phyloP scores from a whole-genome alignment of 2,888 invertebrate species.

The Morpho helenor region DNA sequence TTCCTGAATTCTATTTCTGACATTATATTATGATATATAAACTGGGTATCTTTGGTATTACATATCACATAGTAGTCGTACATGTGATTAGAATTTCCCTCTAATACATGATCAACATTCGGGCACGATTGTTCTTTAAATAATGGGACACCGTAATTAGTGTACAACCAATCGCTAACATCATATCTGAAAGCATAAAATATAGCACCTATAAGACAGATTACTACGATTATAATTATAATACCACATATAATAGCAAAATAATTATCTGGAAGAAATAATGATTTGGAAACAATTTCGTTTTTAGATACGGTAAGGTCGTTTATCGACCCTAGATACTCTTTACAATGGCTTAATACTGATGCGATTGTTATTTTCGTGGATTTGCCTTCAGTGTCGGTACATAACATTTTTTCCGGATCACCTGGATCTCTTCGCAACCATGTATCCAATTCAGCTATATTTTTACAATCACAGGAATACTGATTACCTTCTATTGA shows the following conservation, averaged over 20 bases:
- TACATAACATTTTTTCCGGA: slow-evolving; percentile 84
- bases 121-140: slow-evolving; percentile 85
- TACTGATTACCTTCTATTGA: slow-evolving; percentile 89
- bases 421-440: slow-evolving; percentile 82
- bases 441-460: slow-evolving; percentile 85
- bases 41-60: slow-evolving; percentile 89
- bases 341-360: slow-evolving; percentile 81
- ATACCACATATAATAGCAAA: slow-evolving; percentile 87
- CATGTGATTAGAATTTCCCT: slow-evolving; percentile 84
- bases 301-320: slow-evolving; percentile 69
- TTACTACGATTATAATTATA: slow-evolving; percentile 83
- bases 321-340: slow-evolving; percentile 75
- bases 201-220: slow-evolving; percentile 84
- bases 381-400: slow-evolving; percentile 75
- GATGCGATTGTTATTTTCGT: slow-evolving; percentile 75
- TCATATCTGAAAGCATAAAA: slow-evolving; percentile 88
- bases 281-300: slow-evolving; percentile 78
- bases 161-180: slow-evolving; percentile 88
- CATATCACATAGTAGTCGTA: slow-evolving; percentile 94
- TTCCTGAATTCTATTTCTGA: slow-evolving; percentile 85
- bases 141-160: slow-evolving; percentile 87
- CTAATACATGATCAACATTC: slow-evolving; percentile 79
- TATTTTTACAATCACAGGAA: slow-evolving; percentile 89
- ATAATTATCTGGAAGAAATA: slow-evolving; percentile 83
- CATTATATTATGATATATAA: slow-evolving; percentile 82